phyloP scores from a whole-genome alignment of 2,797 vertebrate species.

The Pteronotus mesoamericanus region DNA sequence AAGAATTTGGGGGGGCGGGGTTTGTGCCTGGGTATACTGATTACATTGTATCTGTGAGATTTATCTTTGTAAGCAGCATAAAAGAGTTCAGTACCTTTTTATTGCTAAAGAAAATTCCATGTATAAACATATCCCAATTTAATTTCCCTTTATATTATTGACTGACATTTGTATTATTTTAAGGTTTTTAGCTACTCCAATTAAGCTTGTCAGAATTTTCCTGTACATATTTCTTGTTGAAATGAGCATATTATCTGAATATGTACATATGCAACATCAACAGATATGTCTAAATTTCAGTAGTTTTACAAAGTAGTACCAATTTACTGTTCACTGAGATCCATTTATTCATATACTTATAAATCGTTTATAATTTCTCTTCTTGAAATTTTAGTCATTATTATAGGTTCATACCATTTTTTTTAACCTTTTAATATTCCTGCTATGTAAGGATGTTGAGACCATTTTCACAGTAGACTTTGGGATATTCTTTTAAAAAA shows the following conservation, averaged over 20 bases:
- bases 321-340: not conserved
- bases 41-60: not conserved
- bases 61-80: not conserved
- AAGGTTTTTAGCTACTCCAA: not conserved
- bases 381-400: not conserved
- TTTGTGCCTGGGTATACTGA: not conserved
- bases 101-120: not conserved
- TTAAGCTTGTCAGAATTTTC: not conserved
- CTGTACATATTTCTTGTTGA: not conserved
- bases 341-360: not conserved
- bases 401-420: not conserved
- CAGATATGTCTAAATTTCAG: not conserved
- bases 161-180: not conserved
- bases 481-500: not conserved
- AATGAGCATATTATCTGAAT: not conserved
- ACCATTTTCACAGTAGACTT: not conserved
- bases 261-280: not conserved
- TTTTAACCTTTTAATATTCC: not conserved
- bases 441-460: not conserved
- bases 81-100: not conserved
- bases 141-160: not conserved
- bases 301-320: not conserved
- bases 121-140: not conserved
- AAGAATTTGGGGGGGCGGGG: not conserved
- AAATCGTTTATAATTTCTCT: not conserved